Conservation (phyloP, 2,797 vertebrate species). For the Naso thynnoides region DNA sequence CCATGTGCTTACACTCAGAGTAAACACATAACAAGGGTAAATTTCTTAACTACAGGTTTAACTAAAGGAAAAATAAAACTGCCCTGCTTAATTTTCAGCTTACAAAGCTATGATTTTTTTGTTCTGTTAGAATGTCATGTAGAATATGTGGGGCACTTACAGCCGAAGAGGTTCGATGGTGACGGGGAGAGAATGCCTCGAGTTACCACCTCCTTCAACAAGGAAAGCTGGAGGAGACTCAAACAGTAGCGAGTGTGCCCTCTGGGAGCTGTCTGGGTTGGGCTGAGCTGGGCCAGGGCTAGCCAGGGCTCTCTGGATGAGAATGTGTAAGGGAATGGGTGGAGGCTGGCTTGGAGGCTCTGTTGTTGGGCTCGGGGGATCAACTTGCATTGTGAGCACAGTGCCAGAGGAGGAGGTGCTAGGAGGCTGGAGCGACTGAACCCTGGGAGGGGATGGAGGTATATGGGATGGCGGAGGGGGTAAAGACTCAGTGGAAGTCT, state of each 20-base stretch:
- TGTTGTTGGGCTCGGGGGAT: conserved; percentile 79
- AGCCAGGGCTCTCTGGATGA: conserved; percentile 92
- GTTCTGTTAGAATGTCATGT: background rate
- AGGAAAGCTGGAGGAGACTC: conserved; percentile 83
- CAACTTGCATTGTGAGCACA: conserved; percentile 28
- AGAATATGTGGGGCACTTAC: conserved; percentile 83
- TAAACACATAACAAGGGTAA: background rate
- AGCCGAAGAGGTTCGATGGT: conserved; percentile 96
- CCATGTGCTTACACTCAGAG: background rate
- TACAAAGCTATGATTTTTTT: background rate
- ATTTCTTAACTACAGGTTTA: background rate
- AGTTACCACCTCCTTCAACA: conserved; percentile 48
- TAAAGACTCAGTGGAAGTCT: background rate
- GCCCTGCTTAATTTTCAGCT: background rate
- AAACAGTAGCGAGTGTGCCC: conserved; percentile 93
- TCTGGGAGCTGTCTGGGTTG: conserved; percentile 85
- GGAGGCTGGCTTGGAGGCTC: conserved; percentile 76
- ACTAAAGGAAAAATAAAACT: background rate
- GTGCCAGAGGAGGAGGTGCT: conserved; percentile 45
- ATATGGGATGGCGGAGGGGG: conserved; percentile 64
- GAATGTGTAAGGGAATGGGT: conserved; percentile 90
- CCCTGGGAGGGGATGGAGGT: conserved; percentile 73
- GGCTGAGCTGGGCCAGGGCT: conserved; percentile 85
- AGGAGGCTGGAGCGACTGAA: conserved; percentile 52
- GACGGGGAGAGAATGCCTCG: conserved; percentile 89